Base-by-base conservation (phyloP, 2,888 invertebrate species). In the Eupithecia dodoneata region DNA sequence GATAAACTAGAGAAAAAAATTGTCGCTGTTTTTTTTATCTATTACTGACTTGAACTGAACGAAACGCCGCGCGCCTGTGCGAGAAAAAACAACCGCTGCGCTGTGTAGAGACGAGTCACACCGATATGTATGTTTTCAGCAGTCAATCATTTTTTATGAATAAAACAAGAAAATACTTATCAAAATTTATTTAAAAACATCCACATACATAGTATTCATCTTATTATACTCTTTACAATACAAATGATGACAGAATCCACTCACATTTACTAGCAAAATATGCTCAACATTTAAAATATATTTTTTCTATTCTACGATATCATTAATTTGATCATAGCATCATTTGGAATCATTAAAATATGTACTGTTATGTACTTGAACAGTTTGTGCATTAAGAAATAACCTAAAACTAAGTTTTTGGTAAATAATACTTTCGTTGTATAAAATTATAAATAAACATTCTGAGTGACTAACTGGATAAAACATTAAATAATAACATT, bases 371-470 rank as follows among this genome's bases (percentile, higher is more conserved):
- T 63, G 63, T 63, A 63, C 63, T 63, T 63, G 6, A 71, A 74
- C 42, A 70, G 45, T 76, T 76, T 74, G 76, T 74, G 72, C 74
- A 76, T 45, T 44, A 67, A 73, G 73, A 41, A 73, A 71, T 42
- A 65, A 45, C 52, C 15, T 42, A 59, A 71, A 66, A 69, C 63
- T 74, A 69, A 63, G 70, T 82, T 85, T 88, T 88, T 87, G 87
- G 86, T 82, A 83, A 79, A 83, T 87, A 87, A 87, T 88, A 88
- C 86, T 87, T 73, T 79, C 66, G 77, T 81, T 81, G 67, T 76
- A 5, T 63, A 63, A 63, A 30, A 30, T 63, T 76, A 18, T 66
- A 66, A 44, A 44, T 66, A 44, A 44, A 69, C 41, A 42, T 18
- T 44, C 18, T 10, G 47, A 41, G 10, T 66, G 13, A 12, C 45